Evolutionary conservation across 2,113 vertebrate species (phyloP), one percentile per base, ranked within the genome.

Genomic region (Thunnus maccoyii): DNA sequence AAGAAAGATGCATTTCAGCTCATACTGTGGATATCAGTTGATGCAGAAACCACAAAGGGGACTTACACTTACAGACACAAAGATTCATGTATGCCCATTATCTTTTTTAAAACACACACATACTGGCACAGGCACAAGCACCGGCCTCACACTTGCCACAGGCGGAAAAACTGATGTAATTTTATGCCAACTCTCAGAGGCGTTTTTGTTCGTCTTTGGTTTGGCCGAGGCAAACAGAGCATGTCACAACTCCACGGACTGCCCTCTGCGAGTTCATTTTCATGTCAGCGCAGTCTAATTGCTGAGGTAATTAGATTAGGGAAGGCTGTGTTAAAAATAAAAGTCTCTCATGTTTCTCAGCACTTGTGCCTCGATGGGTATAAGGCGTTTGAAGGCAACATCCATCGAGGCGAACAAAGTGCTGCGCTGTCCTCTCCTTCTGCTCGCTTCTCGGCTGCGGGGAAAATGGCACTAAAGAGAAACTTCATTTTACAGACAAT

Each of bases 271-370:
- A 75, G 86, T 90, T 93, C 85, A 91, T 78, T 74, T 74, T 82
- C 47, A 78, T 83, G 86, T 89, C 85, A 87, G 73, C 27, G 6
- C 84, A 57, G 52, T 90, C 66, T 84, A 90, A 91, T 91, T 86
- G 80, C 88, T 69, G 75, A 84, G 82, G 65, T 92, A 91, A 94
- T 91, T 86, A 90, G 78, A 91, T 88, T 85, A 85, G 56, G 64
- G 68, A 74, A 76, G 80, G 52, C 52, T 41, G 81, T 64, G 52
- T 85, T 85, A 89, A 90, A 93, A 91, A 92, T 84, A 83, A 86
- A 86, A 80, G 64, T 69, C 60, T 80, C 71, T 72, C 56, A 72
- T 87, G 64, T 80, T 72, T 61, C 25, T 74, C 54, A 64, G 72
- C n/a, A 78, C 67, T 82, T 91, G 64, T 76, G 74, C 82, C 36